Evolutionary conservation across 2,888 invertebrate genomes (phyloP), one percentile per base, ranked within the genome.

Genomic region (Hemaris fuciformis): DNA sequence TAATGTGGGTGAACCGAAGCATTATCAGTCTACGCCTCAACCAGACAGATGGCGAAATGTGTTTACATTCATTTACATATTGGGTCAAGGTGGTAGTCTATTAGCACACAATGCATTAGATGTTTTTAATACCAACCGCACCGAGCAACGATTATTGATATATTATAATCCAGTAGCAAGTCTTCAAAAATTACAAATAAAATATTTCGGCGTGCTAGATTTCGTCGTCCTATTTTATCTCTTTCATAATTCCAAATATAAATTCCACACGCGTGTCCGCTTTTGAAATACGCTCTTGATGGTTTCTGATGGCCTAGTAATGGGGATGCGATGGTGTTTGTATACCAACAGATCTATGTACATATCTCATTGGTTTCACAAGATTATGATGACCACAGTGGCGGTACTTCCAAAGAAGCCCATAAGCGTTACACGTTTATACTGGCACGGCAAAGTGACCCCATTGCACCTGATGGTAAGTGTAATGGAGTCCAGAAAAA

Each of bases 21-120:
- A 53, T 53, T 23, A 38, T 48, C 23, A 15, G 27, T 53, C 27
- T 53, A 53, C 27, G 18, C 27, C 27, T 18, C 18, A 31, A 15
- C 27, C 27, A 53, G 53, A 53, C 53, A 31, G 18, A 53, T 53
- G 53, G 31, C 53, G 53, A 53, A 53, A 53, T 53, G 10, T 53
- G 31, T 53, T 60, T 42, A 45, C n/a, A 18, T 41, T 53, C 53
- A 59, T 62, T 62, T 48, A 42, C 59, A 62, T 53, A 48, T 41
- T 41, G 53, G 48, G 60, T 60, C 60, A 60, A 60, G 60, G 60
- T 61, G n/a, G 22, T 20, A 27, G 22, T 34, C 38, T 34, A 61
- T 61, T 43, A 56, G 34, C 20, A 59, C 53, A 57, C 27, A 57
- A 57, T 57, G 57, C 56, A 57, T 57, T 57, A 31, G 57, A 57